Percentiles rank a stretch among this genome's conserved stretches.
phyloP scores from a whole-genome alignment of 2,888 invertebrate species.

The Ecdyonurus torrentis region DNA sequence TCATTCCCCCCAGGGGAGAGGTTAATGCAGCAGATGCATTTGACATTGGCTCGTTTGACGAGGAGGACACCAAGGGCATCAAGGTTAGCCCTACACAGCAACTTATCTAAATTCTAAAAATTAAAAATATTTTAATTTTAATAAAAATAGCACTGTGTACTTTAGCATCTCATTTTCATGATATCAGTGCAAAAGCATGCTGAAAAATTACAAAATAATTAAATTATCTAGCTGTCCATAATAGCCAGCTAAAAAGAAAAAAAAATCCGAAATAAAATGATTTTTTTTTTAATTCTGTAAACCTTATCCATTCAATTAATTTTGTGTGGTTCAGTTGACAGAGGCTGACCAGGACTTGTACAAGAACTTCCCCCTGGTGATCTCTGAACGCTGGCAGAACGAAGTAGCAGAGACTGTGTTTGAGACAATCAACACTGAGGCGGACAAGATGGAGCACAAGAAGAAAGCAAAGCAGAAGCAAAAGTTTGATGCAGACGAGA shows the following conservation, averaged over 20 bases:
- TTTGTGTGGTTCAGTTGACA: conserved; percentile 42
- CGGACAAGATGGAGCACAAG: conserved; percentile 92
- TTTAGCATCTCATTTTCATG: conserved; percentile 10
- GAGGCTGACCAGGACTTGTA: conserved; percentile 97
- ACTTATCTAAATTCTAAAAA: background rate
- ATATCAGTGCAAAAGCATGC: no score
- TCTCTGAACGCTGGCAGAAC: conserved; percentile 98
- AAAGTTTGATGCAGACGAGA: conserved; percentile 86
- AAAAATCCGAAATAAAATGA: background rate
- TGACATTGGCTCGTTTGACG: conserved; percentile 98
- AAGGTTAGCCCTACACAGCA: conserved; percentile 45
- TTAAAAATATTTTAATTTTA: background rate
- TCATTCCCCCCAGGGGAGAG: conserved; percentile 96
- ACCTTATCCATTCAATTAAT: background rate
- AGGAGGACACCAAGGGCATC: conserved; percentile 98
- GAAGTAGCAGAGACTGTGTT: conserved; percentile 98
- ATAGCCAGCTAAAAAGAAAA: no score
- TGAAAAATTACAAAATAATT: no score
- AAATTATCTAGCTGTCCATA: no score
- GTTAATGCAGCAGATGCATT: conserved; percentile 99
- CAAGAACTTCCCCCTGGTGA: conserved; percentile 95
- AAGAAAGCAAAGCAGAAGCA: conserved; percentile 87
- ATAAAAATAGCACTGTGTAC: background rate
- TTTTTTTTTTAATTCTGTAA: background rate
- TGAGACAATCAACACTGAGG: conserved; percentile 92